phyloP scores from a whole-genome alignment of 2,113 vertebrate species.

The Agelaius tricolor region DNA sequence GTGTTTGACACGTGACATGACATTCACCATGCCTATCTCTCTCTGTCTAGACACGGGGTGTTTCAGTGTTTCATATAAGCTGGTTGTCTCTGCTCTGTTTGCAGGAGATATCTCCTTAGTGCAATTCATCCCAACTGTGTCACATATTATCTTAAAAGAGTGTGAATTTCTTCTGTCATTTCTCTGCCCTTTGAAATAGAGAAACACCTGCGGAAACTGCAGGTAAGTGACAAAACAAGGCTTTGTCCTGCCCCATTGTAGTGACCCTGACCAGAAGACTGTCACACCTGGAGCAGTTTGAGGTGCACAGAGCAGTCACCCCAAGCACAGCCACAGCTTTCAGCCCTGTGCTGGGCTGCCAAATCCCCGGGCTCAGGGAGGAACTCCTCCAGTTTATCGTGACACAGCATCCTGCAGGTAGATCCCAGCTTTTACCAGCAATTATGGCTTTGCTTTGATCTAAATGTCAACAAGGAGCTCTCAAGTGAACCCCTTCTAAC shows the following conservation, averaged over 20 bases:
- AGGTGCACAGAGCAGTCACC: neutral
- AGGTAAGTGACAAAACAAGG: neutral
- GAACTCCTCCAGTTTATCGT: rapidly evolving
- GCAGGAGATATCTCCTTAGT: neutral
- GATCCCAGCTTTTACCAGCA: rapidly evolving
- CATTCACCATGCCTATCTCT: neutral
- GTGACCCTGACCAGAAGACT: neutral
- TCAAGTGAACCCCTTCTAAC: neutral
- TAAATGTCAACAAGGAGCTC: neutral
- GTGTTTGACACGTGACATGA: rapidly evolving
- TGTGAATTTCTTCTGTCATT: neutral
- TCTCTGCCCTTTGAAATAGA: neutral
- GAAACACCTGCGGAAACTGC: neutral
- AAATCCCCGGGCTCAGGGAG: neutral
- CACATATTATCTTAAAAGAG: neutral
- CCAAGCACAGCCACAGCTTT: rapidly evolving
- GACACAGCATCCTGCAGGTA: neutral
- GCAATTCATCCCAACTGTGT: neutral
- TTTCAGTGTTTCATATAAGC: neutral
- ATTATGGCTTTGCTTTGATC: neutral
- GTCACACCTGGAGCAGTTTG: neutral
- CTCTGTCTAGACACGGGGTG: neutral
- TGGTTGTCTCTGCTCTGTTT: neutral
- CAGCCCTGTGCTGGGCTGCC: neutral
- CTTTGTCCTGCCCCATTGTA: rapidly evolving